These are phyloP conservation scores for Neoseiulus cucumeris DNA, from an alignment of 1,140 invertebrate genomes.

Conservation along the genomic window DNA sequence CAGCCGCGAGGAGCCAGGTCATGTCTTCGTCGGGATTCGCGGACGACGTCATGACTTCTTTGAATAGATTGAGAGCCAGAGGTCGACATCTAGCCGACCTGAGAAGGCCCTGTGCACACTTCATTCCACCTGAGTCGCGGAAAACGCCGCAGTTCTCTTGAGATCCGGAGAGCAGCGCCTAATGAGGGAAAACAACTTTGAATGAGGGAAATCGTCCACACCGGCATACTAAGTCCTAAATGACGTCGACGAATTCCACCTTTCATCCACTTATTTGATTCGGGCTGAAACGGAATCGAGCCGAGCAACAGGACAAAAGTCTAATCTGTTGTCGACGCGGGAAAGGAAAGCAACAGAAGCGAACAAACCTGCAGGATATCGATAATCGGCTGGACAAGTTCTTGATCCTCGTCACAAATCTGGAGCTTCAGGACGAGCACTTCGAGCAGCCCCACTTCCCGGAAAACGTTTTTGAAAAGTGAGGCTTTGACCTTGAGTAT, in stretches of 20 bases:
- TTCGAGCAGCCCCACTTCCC: slow-evolving; percentile 91
- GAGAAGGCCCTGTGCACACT: slow-evolving; percentile 72
- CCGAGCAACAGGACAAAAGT: too few relatives aligned
- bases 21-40: slow-evolving; percentile 1
- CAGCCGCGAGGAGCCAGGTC: neutral
- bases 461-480: slow-evolving; percentile 91
- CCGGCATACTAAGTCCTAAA: too few relatives aligned
- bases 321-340: too few relatives aligned
- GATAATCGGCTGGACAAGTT: neutral
- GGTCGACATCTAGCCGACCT: slow-evolving; percentile 57
- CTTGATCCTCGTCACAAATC: neutral
- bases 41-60: slow-evolving; percentile 7
- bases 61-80: neutral
- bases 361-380: neutral
- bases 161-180: slow-evolving; percentile 10
- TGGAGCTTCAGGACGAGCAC: slow-evolving; percentile 84
- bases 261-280: too few relatives aligned
- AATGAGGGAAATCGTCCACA: too few relatives aligned
- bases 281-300: too few relatives aligned
- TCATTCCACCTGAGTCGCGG: slow-evolving; percentile 70
- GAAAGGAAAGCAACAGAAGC: too few relatives aligned
- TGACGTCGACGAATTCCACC: too few relatives aligned
- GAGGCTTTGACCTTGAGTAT: slow-evolving; percentile 49
- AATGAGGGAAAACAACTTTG: neutral
- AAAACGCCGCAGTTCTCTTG: slow-evolving; percentile 39